Base-by-base conservation (phyloP, 2,797 vertebrate genomes). In the Crenuchus spilurus region DNA sequence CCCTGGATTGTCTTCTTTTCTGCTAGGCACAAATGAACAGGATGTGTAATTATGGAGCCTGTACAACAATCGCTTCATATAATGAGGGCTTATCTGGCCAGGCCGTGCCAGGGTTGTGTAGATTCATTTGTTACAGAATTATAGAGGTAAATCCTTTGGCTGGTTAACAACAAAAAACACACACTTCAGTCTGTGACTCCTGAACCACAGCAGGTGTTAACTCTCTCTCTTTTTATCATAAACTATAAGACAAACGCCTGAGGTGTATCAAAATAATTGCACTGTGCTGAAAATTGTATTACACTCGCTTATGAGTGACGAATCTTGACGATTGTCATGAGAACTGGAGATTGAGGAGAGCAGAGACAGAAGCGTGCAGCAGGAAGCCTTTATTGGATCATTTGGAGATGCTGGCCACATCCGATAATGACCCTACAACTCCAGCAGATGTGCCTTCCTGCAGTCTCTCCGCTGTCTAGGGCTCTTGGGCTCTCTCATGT, bases 401-500 rank as follows among this genome's bases (percentile, higher is more conserved):
- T 75, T 63, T 41, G 77, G 68, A 72, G 73, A 72, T 81, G 80
- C 86, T 84, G 85, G 81, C 81, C 81, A 77, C 72, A 79, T 77
- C 82, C 61, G 78, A 87, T 89, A 89, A 89, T 74, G 61, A 77
- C 81, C 64, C 44, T 68, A 78, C 78, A 83, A 77, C 79, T 70
- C 24, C 72, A 80, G 77, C 78, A 83, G 81, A 88, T 76, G 76
- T 64, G 80, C 83, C 74, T 69, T 76, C 70, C 78, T 77, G 44
- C 75, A 49, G 37, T n/a, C 73, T 51, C 58, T 68, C 64, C 35
- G 2, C 67, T 42, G 67, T 76, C 69, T 51, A 61, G 73, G 52
- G 57, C 54, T 75, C 76, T 60, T 74, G 74, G 54, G 66, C 42
- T 75, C 67, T 70, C 72, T 76, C 67, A 49, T 66, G 46, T 52